Conservation (phyloP, 1,140 invertebrate species). For the Mesaphorura yosii region DNA sequence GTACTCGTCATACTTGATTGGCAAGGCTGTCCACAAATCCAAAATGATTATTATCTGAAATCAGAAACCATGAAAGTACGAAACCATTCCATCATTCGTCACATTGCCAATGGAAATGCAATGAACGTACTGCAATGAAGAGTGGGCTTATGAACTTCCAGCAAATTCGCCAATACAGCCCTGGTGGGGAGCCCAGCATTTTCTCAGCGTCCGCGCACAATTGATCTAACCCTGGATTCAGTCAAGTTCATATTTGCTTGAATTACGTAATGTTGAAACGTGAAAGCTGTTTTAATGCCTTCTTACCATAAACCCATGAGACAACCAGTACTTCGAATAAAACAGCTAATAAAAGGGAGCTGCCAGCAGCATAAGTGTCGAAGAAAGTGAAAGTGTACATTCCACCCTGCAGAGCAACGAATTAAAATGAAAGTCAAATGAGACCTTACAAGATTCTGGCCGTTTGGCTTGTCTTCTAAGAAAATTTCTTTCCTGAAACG, state of each 20-base stretch:
- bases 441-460: too few species aligned
- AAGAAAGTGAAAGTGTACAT: slow-evolving; percentile 75
- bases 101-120: neutral
- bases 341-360: slow-evolving; percentile 75
- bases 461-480: too few species aligned
- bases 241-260: neutral
- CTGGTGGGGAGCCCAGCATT: slow-evolving; percentile 49
- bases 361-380: slow-evolving; percentile 72
- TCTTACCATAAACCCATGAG: slow-evolving; percentile 77
- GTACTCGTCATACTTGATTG: slow-evolving; percentile 34
- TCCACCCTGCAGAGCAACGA: slow-evolving; percentile 54
- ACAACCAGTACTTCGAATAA: slow-evolving; percentile 79
- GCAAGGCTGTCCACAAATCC: slow-evolving; percentile 20
- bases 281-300: neutral
- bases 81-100: neutral
- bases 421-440: neutral
- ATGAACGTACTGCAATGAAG: slow-evolving; percentile 46
- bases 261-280: neutral
- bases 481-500: too few species aligned
- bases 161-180: slow-evolving; percentile 50
- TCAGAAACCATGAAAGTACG: slow-evolving; percentile 5
- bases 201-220: slow-evolving; percentile 46
- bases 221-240: slow-evolving; percentile 36
- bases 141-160: slow-evolving; percentile 54
- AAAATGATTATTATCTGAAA: slow-evolving; percentile 24